A percentile compares a stretch with the other conserved stretches of the same genome.
Evolutionary conservation across 2,113 vertebrate species (phyloP).

Genomic region (Pao palembangensis): DNA sequence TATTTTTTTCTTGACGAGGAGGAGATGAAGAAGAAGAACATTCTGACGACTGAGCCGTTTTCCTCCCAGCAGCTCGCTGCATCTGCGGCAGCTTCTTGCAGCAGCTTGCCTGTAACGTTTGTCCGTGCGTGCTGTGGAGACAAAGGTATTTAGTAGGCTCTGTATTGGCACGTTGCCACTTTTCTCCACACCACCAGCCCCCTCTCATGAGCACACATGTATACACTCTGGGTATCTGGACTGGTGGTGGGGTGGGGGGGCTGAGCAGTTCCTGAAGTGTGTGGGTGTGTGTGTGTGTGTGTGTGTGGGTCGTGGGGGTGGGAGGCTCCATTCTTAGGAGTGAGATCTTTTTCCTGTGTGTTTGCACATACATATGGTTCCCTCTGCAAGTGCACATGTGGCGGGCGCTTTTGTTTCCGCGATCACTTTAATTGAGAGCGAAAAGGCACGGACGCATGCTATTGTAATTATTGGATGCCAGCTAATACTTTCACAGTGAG

Average conservation of each 20-base stretch:
- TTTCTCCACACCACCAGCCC: constrained; percentile 54
- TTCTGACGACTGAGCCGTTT: constrained; percentile 26
- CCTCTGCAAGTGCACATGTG: constrained; percentile 44
- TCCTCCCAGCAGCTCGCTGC: constrained; percentile 35
- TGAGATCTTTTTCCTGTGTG: constrained; percentile 42
- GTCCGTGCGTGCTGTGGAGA: constrained; percentile 58
- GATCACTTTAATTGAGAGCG: constrained; percentile 68
- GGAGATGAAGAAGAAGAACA: constrained; percentile 22
- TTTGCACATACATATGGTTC: constrained; percentile 28
- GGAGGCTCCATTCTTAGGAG: constrained; percentile 29
- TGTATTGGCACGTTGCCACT: constrained; percentile 67
- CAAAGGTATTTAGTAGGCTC: constrained; percentile 74
- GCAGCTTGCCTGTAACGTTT: constrained; percentile 52
- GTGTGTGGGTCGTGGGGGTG: no score
- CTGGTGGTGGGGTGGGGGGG: constrained; percentile 23
- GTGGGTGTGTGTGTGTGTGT: constrained; percentile 10
- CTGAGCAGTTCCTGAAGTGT: constrained; percentile 26
- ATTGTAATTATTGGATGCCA: constrained; percentile 50
- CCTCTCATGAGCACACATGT: constrained; percentile 37
- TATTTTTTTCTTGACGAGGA: constrained; percentile 16
- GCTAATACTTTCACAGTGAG: constrained; percentile 60
- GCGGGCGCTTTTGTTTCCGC: constrained; percentile 51
- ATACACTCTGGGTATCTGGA: constrained; percentile 48
- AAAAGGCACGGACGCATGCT: constrained; percentile 61
- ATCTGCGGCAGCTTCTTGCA: constrained; percentile 16